Conservation (phyloP, 1,140 invertebrate genomes). For the Papilio polytes region DNA sequence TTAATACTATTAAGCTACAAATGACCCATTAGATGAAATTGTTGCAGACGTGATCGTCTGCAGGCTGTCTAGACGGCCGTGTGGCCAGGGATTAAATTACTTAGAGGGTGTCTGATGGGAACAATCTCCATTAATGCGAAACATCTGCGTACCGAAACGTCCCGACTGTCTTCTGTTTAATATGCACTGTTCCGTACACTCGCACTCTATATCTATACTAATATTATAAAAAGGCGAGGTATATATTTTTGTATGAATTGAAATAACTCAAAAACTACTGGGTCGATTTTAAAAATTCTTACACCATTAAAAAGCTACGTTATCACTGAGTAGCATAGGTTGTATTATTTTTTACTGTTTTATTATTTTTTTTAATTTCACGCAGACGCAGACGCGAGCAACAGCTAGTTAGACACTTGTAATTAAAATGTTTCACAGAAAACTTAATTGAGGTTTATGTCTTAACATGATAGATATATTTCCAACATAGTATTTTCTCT, state of each 20-base stretch:
- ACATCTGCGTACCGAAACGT: conserved; percentile 22
- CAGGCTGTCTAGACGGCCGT: conserved; percentile 33
- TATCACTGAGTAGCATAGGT: no score
- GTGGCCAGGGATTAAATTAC: conserved; percentile 32
- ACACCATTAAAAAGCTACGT: no score
- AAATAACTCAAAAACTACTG: no score
- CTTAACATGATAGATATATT: not conserved
- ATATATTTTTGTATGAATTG: no score
- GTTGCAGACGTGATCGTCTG: conserved; percentile 28
- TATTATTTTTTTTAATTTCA: no score
- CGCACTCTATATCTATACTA: not conserved
- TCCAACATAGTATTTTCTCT: not conserved
- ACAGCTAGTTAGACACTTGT: not conserved
- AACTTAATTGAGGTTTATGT: not conserved
- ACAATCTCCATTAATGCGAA: conserved; percentile 23
- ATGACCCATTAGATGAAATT: conserved; percentile 29
- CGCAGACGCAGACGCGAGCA: no score
- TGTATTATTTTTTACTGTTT: no score
- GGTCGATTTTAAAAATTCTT: no score
- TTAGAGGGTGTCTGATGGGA: conserved; percentile 30
- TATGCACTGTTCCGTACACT: not conserved
- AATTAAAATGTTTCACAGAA: no score
- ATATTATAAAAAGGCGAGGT: no score
- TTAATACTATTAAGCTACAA: conserved; percentile 5
- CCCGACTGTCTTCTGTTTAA: not conserved